Evolutionary conservation across 1,140 invertebrate species (phyloP), one percentile per base, ranked within the genome.

Genomic region (Cydia splendana): DNA sequence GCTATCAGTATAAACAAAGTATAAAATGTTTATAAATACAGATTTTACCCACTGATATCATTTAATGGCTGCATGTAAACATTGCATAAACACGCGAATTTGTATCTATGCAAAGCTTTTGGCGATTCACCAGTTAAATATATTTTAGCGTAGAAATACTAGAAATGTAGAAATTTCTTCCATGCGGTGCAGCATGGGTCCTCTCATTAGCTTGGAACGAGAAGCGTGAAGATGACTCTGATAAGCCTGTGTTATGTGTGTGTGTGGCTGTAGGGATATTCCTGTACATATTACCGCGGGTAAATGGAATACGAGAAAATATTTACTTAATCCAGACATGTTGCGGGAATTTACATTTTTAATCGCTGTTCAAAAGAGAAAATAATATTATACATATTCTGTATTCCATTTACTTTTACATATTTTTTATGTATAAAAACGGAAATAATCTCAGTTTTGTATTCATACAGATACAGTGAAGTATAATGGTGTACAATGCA

Each of bases 91-190:
- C 57, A 62, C 57, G 57, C 57, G 57, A 62, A 24, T 20, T 53
- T 53, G 5, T 57, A 18, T 57, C n/a, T 18, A 18, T 18, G 53
- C 53, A 18, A 57, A 10, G 53, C n/a, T 9, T 18, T 18, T 7
- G 53, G 53, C 53, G 57, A 24, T 51, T 15, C 48, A 51, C 38
- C 6, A 18, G 51, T 62, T 24, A 24, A 62, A 62, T 62, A 62
- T 24, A 62, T 62, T 62, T 24, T 10, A 38, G 34, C 6, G 65
- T 71, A 71, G 67, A 71, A 71, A 71, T 42, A 30, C 34, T 71
- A 71, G 67, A 38, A 71, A 71, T 42, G 67, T 71, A 71, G 67
- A 71, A 34, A 71, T 71, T 38, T 71, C 67, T 69, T 18, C 18
- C 53, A 57, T 24, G 18, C 57, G 57, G 57, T 62, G 67, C 67